Evolutionary conservation across 2,888 invertebrate species (phyloP).

Genomic region (Eilema sororculum): DNA sequence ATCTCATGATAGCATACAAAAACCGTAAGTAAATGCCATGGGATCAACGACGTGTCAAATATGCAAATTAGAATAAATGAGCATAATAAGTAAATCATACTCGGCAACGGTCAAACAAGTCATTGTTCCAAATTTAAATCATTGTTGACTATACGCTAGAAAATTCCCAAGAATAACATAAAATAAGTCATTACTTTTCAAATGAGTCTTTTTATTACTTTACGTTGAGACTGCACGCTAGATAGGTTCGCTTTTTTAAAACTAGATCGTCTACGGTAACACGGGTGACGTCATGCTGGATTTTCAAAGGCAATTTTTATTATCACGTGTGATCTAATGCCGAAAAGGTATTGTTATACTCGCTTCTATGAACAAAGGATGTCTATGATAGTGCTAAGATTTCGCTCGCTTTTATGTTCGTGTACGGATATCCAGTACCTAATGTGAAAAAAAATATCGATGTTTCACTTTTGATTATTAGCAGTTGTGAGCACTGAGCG

Average conservation of each 20-base stretch:
- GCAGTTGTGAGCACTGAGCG: background rate
- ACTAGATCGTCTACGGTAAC: conserved; percentile 21
- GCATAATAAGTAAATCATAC: background rate
- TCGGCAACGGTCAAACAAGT: background rate
- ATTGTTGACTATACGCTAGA: conserved; percentile 7
- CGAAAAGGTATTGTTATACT: conserved; percentile 35
- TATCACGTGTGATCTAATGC: conserved; percentile 41
- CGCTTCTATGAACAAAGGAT: background rate
- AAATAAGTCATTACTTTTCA: conserved; percentile 7
- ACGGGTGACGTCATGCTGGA: conserved; percentile 24
- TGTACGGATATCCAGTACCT: background rate
- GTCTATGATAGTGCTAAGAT: background rate
- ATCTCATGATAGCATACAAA: background rate
- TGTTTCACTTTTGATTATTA: background rate
- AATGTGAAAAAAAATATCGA: background rate
- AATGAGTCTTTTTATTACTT: conserved; percentile 18
- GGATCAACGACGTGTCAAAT: background rate
- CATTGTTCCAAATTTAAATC: conserved; percentile 7
- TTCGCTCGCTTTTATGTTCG: background rate
- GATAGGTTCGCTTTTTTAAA: conserved; percentile 11
- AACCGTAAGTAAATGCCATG: background rate
- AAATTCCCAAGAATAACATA: conserved; percentile 9
- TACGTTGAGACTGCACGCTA: background rate
- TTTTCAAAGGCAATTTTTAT: conserved; percentile 44
- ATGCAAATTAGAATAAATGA: background rate